These are phyloP conservation scores for Apostichopus californicus DNA, from an alignment of 35 echinoderm and acorn worm species.

Conservation along the genomic window DNA sequence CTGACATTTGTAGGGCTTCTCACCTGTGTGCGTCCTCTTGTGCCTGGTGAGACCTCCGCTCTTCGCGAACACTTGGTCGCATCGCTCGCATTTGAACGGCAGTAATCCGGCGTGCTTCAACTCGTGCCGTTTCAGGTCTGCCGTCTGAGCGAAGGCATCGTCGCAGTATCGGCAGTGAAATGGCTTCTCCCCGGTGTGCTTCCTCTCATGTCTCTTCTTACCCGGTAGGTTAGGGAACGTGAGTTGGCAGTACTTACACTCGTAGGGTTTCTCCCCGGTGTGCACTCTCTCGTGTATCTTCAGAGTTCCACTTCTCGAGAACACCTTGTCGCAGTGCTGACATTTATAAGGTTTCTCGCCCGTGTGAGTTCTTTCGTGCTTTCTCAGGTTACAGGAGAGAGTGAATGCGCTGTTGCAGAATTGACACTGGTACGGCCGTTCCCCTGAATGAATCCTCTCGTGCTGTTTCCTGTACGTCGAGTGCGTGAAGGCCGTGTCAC, in stretches of 20 bases:
- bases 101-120: neutral
- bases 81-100: neutral
- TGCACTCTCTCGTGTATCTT: slow-evolving; percentile 76
- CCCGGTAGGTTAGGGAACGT: neutral
- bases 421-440: slow-evolving; percentile 69
- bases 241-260: neutral
- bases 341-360: slow-evolving; percentile 81
- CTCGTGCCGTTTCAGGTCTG: neutral
- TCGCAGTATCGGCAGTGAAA: neutral
- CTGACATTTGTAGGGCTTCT: neutral
- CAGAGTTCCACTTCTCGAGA: slow-evolving; percentile 66
- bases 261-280: slow-evolving; percentile 78
- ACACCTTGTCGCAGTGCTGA: slow-evolving; percentile 57
- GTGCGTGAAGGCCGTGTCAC: neutral
- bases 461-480: slow-evolving; percentile 41
- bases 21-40: neutral
- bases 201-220: neutral
- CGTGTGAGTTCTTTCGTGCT: slow-evolving; percentile 72
- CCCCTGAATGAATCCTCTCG: slow-evolving; percentile 76
- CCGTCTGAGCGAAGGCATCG: neutral
- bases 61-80: neutral
- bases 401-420: slow-evolving; percentile 73
- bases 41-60: too few relatives aligned
- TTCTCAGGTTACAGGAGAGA: slow-evolving; percentile 62
- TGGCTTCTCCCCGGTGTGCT: slow-evolving; percentile 14